Conservation (phyloP, 1,140 invertebrate species). For the Centruroides vittatus region DNA sequence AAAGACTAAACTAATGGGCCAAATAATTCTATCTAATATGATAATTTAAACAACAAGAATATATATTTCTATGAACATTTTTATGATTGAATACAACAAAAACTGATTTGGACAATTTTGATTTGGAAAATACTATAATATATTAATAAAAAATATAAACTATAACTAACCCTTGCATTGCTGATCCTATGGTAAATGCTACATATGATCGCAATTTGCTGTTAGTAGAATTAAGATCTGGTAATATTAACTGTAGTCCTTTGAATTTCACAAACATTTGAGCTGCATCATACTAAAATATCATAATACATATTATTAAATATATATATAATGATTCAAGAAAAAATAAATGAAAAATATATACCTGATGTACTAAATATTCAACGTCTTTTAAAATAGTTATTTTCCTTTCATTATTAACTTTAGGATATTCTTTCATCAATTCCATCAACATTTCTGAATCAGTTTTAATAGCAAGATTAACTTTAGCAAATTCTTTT, state of each 20-base stretch:
- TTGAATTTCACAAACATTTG: conserved; percentile 47
- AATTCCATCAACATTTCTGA: conserved; percentile 46
- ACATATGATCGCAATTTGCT: conserved; percentile 39
- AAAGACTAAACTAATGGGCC: no score
- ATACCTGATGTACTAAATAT: conserved; percentile 51
- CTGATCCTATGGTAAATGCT: conserved; percentile 46
- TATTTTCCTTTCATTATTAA: conserved; percentile 32
- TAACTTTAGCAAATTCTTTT: conserved; percentile 42
- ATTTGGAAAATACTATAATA: no score
- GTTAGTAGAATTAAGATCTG: conserved; percentile 46
- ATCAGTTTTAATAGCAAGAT: conserved; percentile 49
- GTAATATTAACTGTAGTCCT: conserved; percentile 42
- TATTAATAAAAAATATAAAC: neutral
- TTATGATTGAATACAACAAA: no score
- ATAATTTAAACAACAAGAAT: no score
- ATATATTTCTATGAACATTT: no score
- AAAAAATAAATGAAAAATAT: no score
- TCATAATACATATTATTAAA: no score
- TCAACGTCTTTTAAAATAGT: conserved; percentile 50
- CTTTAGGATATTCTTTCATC: conserved; percentile 36
- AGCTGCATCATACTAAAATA: conserved; percentile 50
- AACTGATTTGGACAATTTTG: no score
- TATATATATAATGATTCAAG: no score
- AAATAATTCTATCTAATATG: no score
- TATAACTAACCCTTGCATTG: conserved; percentile 30